phyloP scores from a whole-genome alignment of 2,888 invertebrate species.

The Mactromeris polynyma region DNA sequence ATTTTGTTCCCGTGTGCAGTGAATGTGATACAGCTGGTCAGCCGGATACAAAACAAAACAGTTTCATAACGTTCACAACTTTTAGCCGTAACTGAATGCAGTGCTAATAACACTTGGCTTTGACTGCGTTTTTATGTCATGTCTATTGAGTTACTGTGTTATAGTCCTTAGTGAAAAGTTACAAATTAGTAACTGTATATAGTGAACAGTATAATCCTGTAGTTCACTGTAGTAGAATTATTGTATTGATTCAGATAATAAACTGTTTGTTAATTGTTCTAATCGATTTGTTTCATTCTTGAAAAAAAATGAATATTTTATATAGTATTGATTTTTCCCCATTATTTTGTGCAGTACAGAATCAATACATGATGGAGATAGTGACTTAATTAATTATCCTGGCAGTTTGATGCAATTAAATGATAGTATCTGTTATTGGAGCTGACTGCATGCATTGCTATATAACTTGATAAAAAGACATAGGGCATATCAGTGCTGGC shows the following conservation, averaged over 20 bases:
- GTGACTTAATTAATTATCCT: background rate
- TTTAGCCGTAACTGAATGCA: too few relatives aligned
- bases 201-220: background rate
- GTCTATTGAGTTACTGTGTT: background rate
- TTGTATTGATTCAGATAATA: background rate
- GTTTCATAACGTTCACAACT: too few relatives aligned
- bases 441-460: background rate
- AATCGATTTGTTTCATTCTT: background rate
- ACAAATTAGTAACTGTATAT: background rate
- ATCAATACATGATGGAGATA: background rate
- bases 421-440: background rate
- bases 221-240: background rate
- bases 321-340: background rate
- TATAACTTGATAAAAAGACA: too few relatives aligned
- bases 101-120: too few relatives aligned
- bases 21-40: too few relatives aligned
- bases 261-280: background rate
- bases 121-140: too few relatives aligned
- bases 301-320: constrained; percentile 15
- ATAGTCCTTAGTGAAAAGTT: background rate
- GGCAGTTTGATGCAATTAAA: background rate
- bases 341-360: background rate
- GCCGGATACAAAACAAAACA: too few relatives aligned
- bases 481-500: too few relatives aligned
- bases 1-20: too few relatives aligned